phyloP scores from a whole-genome alignment of 2,888 invertebrate genomes.

The Eurytoma adleriae region DNA sequence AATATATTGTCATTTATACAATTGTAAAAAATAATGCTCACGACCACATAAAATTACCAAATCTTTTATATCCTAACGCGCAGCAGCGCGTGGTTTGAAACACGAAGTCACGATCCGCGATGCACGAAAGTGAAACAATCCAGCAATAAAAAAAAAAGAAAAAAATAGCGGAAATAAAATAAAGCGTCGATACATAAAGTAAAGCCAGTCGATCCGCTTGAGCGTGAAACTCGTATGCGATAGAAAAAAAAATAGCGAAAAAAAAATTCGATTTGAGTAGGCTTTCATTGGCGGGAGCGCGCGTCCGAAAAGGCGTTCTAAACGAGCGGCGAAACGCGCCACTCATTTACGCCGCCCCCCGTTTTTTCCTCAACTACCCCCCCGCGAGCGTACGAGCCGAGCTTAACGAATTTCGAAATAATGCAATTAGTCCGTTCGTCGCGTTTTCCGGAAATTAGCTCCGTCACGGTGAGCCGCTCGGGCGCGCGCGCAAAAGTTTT shows the following conservation, averaged over 20 bases:
- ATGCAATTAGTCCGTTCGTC: conserved; percentile 62
- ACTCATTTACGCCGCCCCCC: conserved; percentile 6
- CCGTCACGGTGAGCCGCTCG: conserved; percentile 51
- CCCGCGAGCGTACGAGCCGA: conserved; percentile 13
- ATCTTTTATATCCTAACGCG: too few relatives aligned
- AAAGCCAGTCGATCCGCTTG: neutral
- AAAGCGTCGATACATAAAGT: neutral
- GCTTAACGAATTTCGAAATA: conserved; percentile 64
- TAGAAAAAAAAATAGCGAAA: neutral
- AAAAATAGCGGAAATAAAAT: neutral
- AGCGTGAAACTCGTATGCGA: neutral
- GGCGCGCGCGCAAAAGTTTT: conserved; percentile 61
- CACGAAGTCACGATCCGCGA: neutral
- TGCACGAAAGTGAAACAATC: conserved; percentile 29
- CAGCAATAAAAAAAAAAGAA: neutral
- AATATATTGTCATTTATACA: too few relatives aligned
- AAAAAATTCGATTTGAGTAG: neutral
- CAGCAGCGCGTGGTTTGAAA: too few relatives aligned
- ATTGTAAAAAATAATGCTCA: too few relatives aligned
- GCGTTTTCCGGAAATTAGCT: conserved; percentile 64
- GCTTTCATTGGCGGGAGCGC: neutral
- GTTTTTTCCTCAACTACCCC: neutral
- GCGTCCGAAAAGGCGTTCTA: neutral
- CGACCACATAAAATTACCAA: too few relatives aligned
- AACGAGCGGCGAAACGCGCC: conserved; percentile 7